Percentiles rank a stretch among this genome's conserved stretches.
Conservation (phyloP, 30 jellyfish, hydroid and myxozoan genomes). For the Hydractinia echinata region DNA sequence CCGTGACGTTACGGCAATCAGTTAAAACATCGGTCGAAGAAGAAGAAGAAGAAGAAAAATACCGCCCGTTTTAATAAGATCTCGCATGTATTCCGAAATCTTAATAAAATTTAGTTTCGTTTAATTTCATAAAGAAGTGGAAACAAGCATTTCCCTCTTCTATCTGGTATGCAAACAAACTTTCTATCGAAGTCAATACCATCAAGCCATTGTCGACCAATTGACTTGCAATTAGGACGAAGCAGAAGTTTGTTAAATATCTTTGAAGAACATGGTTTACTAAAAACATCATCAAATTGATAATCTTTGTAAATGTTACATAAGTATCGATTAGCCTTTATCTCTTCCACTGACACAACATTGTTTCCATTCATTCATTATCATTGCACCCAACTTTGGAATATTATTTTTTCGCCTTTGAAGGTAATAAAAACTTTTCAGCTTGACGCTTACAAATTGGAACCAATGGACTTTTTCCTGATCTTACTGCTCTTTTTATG, state of each 20-base stretch:
- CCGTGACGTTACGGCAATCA: too few species aligned
- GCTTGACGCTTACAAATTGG: slow-evolving; percentile 25
- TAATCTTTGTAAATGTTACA: neutral
- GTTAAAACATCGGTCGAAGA: too few species aligned
- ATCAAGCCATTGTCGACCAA: neutral
- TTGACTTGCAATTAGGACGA: neutral
- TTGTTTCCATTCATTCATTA: neutral
- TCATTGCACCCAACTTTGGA: neutral
- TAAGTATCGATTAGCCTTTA: too few species aligned
- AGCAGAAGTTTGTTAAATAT: neutral
- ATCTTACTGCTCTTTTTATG: slow-evolving; percentile 19
- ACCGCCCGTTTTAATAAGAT: too few species aligned
- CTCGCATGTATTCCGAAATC: too few species aligned
- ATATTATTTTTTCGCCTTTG: neutral
- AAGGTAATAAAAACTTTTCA: neutral
- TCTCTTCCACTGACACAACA: neutral
- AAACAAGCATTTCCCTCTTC: neutral
- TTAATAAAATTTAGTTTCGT: neutral
- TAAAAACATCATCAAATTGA: neutral
- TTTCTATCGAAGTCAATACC: neutral
- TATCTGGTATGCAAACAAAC: neutral
- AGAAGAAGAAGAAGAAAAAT: too few species aligned
- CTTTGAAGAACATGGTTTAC: neutral
- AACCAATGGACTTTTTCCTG: slow-evolving; percentile 18
- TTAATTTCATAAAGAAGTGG: neutral